Base-by-base conservation (phyloP, 2,888 invertebrate genomes). In the Drosophila neutralis region DNA sequence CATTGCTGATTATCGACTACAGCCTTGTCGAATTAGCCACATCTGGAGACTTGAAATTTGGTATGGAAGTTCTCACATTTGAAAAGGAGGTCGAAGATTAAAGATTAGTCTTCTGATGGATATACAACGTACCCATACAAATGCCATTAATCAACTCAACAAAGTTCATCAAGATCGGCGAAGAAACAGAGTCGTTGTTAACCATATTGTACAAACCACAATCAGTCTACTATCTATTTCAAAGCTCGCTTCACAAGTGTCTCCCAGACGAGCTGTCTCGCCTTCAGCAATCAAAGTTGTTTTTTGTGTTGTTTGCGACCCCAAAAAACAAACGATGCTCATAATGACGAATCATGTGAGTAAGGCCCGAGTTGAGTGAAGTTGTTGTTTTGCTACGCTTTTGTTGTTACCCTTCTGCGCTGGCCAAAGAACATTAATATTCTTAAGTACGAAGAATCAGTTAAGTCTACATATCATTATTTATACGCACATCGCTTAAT, bases 281-380 rank as follows among this genome's bases (percentile, higher is more conserved):
- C 45, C 21, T 24, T 2, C 15, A 24, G 21, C 21, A 45, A 45
- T 24, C 45, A 7, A 15, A 24, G 21, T 45, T 8, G 7, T 4
- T 45, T 24, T 45, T 45, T 15, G 15, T 15, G 8, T 45, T 24
- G 21, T 42, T 72, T 59, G 69, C 15, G 51, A 69, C 69, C 49
- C 61, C 40, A 42, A 57, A 53, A 53, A 38, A n/a, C 13, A 38
- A 38, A 13, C 5, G 24, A n/a, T 11, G 18, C 4, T 27, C 1
- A 54, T 13, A 10, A 29, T 70, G 77, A 74, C 62, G 77, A 70
- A 63, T 73, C 78, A 73, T 73, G 18, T 49, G 57, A 67, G 48
- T 29, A 7, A 10, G 29, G 45, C n/a, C 42, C 42, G 59, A 35
- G 51, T 21, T 60, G 29, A 24, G 21, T 21, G 15, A 21, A 27